phyloP scores from a whole-genome alignment of 1,140 invertebrate genomes.

The Aphelinus atriplicis region DNA sequence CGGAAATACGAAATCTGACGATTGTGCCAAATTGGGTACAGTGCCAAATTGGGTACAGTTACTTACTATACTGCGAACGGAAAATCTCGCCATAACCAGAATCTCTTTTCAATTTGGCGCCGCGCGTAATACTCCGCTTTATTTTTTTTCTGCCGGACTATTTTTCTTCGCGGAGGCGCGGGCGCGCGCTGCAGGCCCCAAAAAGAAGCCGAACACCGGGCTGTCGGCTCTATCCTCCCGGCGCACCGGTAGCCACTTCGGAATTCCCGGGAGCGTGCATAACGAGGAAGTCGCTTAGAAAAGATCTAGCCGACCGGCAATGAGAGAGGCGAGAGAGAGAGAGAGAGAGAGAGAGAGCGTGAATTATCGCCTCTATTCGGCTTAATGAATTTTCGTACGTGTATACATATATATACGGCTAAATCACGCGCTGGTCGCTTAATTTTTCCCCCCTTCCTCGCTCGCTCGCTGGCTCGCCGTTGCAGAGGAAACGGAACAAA shows the following conservation, averaged over 20 bases:
- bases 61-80: neutral
- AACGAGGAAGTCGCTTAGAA: conserved; percentile 32
- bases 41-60: too few relatives aligned
- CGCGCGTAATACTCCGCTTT: conserved; percentile 8
- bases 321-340: neutral
- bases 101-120: conserved; percentile 28
- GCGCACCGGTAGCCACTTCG: neutral
- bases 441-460: neutral
- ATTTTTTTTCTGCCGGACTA: conserved; percentile 45
- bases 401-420: too few relatives aligned
- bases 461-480: neutral
- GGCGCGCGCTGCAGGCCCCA: too few relatives aligned
- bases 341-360: neutral
- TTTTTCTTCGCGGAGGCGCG: neutral
- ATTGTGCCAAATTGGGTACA: too few relatives aligned
- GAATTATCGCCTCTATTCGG: too few relatives aligned
- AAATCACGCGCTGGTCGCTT: too few relatives aligned
- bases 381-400: too few relatives aligned
- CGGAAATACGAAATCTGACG: too few relatives aligned
- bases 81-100: conserved; percentile 20
- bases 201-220: neutral
- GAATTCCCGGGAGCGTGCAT: conserved; percentile 28
- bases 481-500: too few relatives aligned
- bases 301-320: too few relatives aligned
- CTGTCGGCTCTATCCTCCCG: neutral